Base-by-base conservation (phyloP, 2,113 vertebrate genomes). In the Hemiprocne comata region DNA sequence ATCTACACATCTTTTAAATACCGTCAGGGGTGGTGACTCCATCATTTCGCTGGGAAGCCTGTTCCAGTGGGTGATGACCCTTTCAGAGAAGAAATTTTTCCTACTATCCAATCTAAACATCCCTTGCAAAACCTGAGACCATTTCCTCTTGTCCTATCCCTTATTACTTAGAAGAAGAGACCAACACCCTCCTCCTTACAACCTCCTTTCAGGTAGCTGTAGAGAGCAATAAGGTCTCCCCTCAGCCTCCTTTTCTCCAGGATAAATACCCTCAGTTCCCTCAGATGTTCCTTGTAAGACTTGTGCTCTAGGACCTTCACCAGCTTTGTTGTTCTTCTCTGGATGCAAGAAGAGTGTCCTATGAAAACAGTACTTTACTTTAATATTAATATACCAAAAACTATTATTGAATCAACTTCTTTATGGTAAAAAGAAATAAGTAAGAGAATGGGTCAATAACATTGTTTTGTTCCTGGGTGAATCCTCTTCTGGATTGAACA, bases 141-240 rank as follows among this genome's bases (percentile, higher is more conserved):
- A 42, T 13, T 42, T 11, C 40, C 40, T 42, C 40, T 42, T 2
- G 0, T n/a, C 16, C 26, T 58, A 9, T 58, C 3, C 0, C 18
- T 17, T 19, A 8, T 8, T 66, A n/a, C 8, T 6, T 19, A 31
- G 18, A 8, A 78, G 25, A 70, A 31, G 13, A 83, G 44, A 26
- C 7, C 0, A 0, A 34, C 38, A 4, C 28, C 14, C 14, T 16
- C 48, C 21, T 48, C 0, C 0, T 14, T 48, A 34, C 29, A 80
- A 1, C 8, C 46, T 28, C 69, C 46, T 55, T 48, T 80, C n/a
- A 34, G 46, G n/a, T 5, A 48, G 9, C 2, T 53, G n/a, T 19
- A 60, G 29, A 69, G 14, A 33, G 17, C 0, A 0, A 26, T 15
- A 5, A 54, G 9, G 17, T 67, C 24, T 79, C 36, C 13, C 24